phyloP scores from a whole-genome alignment of 2,113 vertebrate species.

The Cyprinodon tularosa region DNA sequence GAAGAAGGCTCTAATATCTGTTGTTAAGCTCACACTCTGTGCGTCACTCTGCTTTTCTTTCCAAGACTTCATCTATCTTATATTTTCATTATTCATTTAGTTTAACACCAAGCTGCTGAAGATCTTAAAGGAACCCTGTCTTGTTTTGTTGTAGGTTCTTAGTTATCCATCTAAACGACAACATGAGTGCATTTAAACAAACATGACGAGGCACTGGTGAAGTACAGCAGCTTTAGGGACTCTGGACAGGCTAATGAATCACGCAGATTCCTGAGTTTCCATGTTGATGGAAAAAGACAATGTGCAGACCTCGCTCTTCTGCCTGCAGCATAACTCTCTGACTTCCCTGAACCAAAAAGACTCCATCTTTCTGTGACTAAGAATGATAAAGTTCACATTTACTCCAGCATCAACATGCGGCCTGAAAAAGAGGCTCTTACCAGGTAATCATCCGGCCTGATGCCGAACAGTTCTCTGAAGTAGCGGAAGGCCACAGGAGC shows the following conservation, averaged over 20 bases:
- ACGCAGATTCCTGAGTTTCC: constrained; percentile 20
- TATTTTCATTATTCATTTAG: neutral
- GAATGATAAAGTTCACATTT: neutral
- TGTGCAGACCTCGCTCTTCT: constrained; percentile 15
- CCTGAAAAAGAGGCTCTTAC: constrained; percentile 72
- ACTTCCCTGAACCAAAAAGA: neutral
- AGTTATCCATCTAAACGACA: neutral
- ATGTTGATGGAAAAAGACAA: constrained; percentile 35
- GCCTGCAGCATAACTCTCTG: neutral
- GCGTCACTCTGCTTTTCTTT: neutral
- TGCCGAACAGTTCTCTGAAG: constrained; percentile 98
- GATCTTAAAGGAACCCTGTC: neutral
- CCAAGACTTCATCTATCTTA: neutral
- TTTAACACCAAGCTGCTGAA: neutral
- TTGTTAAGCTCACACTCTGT: neutral
- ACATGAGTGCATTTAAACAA: constrained; percentile 9
- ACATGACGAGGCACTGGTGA: constrained; percentile 24
- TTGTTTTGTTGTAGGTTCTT: neutral
- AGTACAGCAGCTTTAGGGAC: constrained; percentile 19
- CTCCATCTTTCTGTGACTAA: neutral
- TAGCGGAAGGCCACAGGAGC: constrained; percentile 98
- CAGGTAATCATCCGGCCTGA: constrained; percentile 98
- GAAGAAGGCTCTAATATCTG: neutral
- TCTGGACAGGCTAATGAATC: constrained; percentile 42
- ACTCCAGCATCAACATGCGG: neutral